Evolutionary conservation across 2,113 vertebrate species (phyloP).

Genomic region (Nycticorax nycticorax): DNA sequence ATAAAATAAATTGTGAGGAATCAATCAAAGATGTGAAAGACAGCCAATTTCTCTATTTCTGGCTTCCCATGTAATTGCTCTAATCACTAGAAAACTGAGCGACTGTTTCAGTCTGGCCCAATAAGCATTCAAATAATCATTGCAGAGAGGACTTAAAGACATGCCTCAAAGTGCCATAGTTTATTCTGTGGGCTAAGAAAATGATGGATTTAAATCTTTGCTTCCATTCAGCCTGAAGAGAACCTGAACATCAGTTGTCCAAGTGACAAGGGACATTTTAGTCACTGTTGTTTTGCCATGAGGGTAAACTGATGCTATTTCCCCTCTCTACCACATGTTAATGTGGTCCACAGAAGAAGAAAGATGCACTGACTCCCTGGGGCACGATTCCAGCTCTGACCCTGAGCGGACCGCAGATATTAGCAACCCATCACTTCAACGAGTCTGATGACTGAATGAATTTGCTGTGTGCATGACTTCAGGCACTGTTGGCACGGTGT

Average conservation of each 20-base stretch:
- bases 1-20: background rate
- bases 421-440: background rate
- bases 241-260: background rate
- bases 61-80: background rate
- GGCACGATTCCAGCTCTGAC: background rate
- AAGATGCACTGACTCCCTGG: background rate
- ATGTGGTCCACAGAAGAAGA: background rate
- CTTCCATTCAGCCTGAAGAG: background rate
- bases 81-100: background rate
- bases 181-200: background rate
- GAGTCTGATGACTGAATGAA: background rate
- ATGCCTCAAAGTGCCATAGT: background rate
- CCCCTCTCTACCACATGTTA: background rate
- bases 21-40: background rate
- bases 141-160: background rate
- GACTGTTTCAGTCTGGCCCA: background rate
- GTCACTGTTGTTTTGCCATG: background rate
- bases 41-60: background rate
- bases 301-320: background rate
- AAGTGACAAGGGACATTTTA: background rate
- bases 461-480: background rate
- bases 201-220: background rate
- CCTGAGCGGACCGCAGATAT: rapidly evolving
- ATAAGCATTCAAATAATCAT: background rate
- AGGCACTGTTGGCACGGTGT: rapidly evolving